Evolutionary conservation across 2,797 vertebrate genomes (phyloP).

Genomic region (Hirundo rustica): DNA sequence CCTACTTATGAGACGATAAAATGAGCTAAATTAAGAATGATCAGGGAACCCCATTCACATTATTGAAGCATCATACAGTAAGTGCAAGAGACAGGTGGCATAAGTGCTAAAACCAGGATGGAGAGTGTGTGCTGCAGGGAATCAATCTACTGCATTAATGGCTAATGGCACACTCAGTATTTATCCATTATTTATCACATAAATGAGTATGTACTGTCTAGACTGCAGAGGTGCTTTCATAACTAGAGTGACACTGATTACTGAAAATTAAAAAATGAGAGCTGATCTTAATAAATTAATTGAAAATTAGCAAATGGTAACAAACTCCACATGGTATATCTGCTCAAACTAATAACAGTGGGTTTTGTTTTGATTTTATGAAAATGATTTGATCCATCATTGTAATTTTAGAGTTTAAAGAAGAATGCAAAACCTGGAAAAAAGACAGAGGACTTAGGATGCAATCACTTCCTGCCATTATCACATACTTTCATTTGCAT

Average conservation of each 20-base stretch:
- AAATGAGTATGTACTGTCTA: slow-evolving; percentile 69
- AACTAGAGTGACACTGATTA: slow-evolving; percentile 55
- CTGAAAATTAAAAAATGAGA: slow-evolving; percentile 64
- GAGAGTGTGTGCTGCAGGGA: slow-evolving; percentile 33
- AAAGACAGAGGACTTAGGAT: not conserved
- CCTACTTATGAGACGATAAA: slow-evolving; percentile 32
- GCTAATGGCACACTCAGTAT: slow-evolving; percentile 64
- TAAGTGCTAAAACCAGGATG: slow-evolving; percentile 61
- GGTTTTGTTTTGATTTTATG: not conserved
- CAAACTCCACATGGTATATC: slow-evolving; percentile 5
- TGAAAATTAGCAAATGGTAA: slow-evolving; percentile 56
- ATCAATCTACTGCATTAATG: slow-evolving; percentile 64
- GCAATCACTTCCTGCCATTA: not conserved
- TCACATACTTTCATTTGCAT: not conserved
- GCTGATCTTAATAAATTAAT: slow-evolving; percentile 57
- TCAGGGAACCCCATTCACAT: slow-evolving; percentile 39
- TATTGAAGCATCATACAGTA: slow-evolving; percentile 8
- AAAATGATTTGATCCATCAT: not conserved
- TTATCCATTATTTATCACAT: slow-evolving; percentile 75
- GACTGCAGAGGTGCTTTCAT: slow-evolving; percentile 63
- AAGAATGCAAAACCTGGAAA: slow-evolving; percentile 4
- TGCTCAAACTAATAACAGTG: not conserved
- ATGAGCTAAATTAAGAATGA: slow-evolving; percentile 64
- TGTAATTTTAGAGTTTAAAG: not conserved
- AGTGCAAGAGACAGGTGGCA: slow-evolving; percentile 48